phyloP scores from a whole-genome alignment of 2,113 vertebrate genomes.

The Hyperopisus bebe region DNA sequence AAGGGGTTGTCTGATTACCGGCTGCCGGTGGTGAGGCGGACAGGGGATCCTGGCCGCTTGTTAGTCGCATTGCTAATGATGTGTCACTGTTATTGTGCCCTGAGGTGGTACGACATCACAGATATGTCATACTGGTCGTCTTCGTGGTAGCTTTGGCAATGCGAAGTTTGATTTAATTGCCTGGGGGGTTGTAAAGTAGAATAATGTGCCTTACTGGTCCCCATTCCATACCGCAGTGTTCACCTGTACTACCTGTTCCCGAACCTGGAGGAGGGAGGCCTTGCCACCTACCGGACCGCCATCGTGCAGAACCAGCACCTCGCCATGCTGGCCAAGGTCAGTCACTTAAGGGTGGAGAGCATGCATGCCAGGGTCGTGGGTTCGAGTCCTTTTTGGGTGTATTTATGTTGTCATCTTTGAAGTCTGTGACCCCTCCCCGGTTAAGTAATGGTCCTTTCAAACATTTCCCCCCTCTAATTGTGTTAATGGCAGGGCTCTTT shows the following conservation, averaged over 20 bases:
- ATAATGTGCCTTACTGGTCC: neutral
- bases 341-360: neutral
- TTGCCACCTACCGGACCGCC: conserved; percentile 93
- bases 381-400: neutral
- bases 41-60: conserved; percentile 32
- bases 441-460: no score
- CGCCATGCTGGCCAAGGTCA: conserved; percentile 95
- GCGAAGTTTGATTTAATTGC: neutral
- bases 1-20: conserved; percentile 44
- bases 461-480: no score
- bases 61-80: conserved; percentile 48
- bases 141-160: no score
- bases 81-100: conserved; percentile 41
- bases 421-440: neutral
- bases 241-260: conserved; percentile 97
- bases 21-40: conserved; percentile 39
- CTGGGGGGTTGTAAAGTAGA: neutral
- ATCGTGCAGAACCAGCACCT: conserved; percentile 98
- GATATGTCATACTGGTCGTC: no score
- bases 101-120: neutral
- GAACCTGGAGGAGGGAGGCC: conserved; percentile 86
- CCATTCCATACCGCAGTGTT: conserved; percentile 62
- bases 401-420: neutral
- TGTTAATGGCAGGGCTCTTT: no score
- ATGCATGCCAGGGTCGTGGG: neutral